Evolutionary conservation across 1,140 invertebrate species (phyloP).

Genomic region (Apolygus lucorum): DNA sequence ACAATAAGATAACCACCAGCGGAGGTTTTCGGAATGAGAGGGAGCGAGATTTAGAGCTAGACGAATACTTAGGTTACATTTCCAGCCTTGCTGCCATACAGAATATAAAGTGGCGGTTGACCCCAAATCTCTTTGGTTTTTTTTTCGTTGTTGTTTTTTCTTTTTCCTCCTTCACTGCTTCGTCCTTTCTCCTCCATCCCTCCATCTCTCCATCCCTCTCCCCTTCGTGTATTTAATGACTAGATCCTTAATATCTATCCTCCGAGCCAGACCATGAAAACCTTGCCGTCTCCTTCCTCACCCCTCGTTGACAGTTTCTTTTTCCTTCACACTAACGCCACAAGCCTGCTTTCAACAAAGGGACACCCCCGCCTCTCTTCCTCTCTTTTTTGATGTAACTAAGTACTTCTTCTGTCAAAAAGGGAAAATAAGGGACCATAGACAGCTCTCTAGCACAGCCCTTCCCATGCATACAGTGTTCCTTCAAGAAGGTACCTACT

Average conservation of each 20-base stretch:
- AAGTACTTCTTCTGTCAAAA: neutral
- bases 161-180: slow-evolving; percentile 13
- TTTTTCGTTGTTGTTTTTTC: neutral
- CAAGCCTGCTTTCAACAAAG: neutral
- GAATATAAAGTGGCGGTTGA: slow-evolving; percentile 20
- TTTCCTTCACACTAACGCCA: neutral
- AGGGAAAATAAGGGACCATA: too few relatives aligned
- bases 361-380: too few relatives aligned
- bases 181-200: neutral
- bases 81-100: slow-evolving; percentile 17
- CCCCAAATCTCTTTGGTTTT: slow-evolving; percentile 19
- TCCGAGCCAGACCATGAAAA: neutral
- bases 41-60: slow-evolving; percentile 13
- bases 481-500: too few relatives aligned
- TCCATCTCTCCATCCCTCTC: slow-evolving; percentile 8
- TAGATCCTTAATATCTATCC: slow-evolving; percentile 18
- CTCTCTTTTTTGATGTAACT: neutral
- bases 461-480: too few relatives aligned
- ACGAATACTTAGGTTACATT: slow-evolving; percentile 7
- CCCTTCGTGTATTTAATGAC: slow-evolving; percentile 17
- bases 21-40: neutral
- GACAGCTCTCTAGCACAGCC: too few relatives aligned
- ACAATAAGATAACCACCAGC: neutral
- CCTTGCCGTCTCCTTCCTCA: neutral
- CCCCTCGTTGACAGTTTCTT: neutral